Conservation (phyloP, 1,140 invertebrate genomes). For the Brachionus calyciflorus region DNA sequence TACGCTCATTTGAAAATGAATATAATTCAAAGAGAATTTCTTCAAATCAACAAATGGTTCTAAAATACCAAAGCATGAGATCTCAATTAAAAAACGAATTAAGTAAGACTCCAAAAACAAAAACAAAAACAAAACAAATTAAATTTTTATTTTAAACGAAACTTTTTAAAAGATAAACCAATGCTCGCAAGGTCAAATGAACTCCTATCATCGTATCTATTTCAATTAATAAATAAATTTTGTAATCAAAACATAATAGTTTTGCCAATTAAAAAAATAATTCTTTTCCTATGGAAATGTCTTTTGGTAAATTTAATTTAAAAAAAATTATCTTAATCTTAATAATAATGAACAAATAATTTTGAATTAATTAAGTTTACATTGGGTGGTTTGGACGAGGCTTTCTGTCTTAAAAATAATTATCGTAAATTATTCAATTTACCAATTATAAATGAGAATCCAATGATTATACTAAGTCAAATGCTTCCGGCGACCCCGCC, state of each 20-base stretch:
- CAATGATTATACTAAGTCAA: constrained; percentile 80
- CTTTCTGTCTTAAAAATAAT: constrained; percentile 72
- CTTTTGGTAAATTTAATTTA: constrained; percentile 65
- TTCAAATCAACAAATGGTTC: not conserved
- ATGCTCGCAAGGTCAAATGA: not conserved
- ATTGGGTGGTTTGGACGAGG: constrained; percentile 78
- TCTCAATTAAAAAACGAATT: constrained; percentile 77
- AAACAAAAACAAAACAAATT: not conserved
- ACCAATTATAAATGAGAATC: constrained; percentile 78
- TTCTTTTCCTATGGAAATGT: constrained; percentile 92
- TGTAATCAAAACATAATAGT: constrained; percentile 31
- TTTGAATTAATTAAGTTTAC: constrained; percentile 64
- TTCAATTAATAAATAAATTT: constrained; percentile 37
- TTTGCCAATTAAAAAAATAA: constrained; percentile 94
- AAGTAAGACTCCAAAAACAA: constrained; percentile 61
- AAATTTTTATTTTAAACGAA: constrained; percentile 38
- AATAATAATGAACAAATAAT: not conserved
- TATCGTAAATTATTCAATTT: constrained; percentile 72
- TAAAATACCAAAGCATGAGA: constrained; percentile 69
- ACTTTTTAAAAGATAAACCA: constrained; percentile 6
- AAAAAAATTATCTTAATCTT: not conserved
- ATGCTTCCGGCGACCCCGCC: constrained; percentile 94
- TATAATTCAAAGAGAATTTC: constrained; percentile 59
- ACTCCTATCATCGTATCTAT: constrained; percentile 8
- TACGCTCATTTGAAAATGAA: constrained; percentile 68